A percentile compares a stretch with the other conserved stretches of the same genome.
Evolutionary conservation across 2,797 vertebrate genomes (phyloP).

Genomic region (Myiothlypis coronata): DNA sequence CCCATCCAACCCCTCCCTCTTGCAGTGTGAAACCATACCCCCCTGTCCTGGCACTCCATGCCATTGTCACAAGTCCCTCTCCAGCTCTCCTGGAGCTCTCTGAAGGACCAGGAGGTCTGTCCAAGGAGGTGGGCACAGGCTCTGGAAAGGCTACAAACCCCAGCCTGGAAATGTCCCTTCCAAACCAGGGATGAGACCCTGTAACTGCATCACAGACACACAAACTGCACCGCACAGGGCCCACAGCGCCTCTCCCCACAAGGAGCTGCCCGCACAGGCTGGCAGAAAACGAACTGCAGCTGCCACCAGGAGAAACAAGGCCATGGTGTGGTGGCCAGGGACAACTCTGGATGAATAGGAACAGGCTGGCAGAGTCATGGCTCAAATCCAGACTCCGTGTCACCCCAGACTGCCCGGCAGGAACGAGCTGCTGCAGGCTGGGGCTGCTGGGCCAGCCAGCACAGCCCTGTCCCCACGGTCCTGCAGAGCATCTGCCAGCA

Average conservation of each 20-base stretch:
- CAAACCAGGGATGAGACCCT: neutral
- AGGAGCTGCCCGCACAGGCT: neutral
- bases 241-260: accelerated
- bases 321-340: neutral
- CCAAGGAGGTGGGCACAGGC: neutral
- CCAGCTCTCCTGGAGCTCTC: neutral
- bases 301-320: neutral
- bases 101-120: neutral
- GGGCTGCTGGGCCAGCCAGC: neutral
- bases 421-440: neutral
- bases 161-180: neutral
- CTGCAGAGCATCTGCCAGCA: neutral
- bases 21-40: neutral
- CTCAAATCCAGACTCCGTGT: neutral
- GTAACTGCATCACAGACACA: neutral
- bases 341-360: neutral
- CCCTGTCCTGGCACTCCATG: neutral
- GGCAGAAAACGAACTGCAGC: neutral
- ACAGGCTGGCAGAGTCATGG: neutral
- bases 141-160: neutral
- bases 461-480: neutral
- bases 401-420: accelerated
- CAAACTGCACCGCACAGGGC: accelerated
- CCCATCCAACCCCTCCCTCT: neutral
- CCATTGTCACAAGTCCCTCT: neutral